Percentiles rank a stretch among this genome's conserved stretches.
Conservation (phyloP, 2,113 vertebrate species). For the Anarrhichthys ocellatus region DNA sequence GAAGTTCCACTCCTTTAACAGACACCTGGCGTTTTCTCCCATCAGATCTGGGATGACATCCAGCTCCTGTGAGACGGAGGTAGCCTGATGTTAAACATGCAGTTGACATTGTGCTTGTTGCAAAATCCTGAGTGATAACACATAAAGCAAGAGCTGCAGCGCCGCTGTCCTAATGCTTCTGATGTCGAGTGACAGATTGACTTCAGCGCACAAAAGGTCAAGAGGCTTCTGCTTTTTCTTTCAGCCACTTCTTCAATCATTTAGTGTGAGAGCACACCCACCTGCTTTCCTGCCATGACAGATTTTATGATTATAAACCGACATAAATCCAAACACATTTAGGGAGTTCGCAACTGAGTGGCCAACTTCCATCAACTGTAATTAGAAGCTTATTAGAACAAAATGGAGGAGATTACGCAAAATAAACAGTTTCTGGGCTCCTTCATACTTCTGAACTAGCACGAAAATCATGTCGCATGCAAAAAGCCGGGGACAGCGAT, state of each 20-base stretch:
- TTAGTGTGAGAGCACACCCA: slow-evolving; percentile 26
- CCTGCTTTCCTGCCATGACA: slow-evolving; percentile 52
- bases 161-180: slow-evolving; percentile 11
- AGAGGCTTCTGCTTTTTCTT: slow-evolving; percentile 61
- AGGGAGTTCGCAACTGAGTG: not conserved
- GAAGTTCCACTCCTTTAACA: slow-evolving; percentile 77
- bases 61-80: slow-evolving; percentile 74
- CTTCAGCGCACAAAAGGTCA: slow-evolving; percentile 44
- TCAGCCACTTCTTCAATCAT: slow-evolving; percentile 57
- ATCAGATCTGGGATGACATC: slow-evolving; percentile 70
- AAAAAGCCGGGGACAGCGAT: slow-evolving; percentile 41
- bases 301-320: slow-evolving; percentile 41
- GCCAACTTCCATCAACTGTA: slow-evolving; percentile 43
- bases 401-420: slow-evolving; percentile 33
- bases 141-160: slow-evolving; percentile 16
- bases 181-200: slow-evolving; percentile 20
- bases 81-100: slow-evolving; percentile 19
- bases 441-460: slow-evolving; percentile 43
- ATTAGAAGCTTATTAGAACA: slow-evolving; percentile 57
- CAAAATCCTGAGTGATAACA: slow-evolving; percentile 13
- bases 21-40: slow-evolving; percentile 56
- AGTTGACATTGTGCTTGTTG: slow-evolving; percentile 4
- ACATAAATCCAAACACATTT: not conserved
- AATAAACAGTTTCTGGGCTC: slow-evolving; percentile 26
- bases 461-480: slow-evolving; percentile 41